Percentiles rank a stretch among this genome's conserved stretches.
Evolutionary conservation across 2,797 vertebrate species (phyloP).

Genomic region (Gymnothorax javanicus): DNA sequence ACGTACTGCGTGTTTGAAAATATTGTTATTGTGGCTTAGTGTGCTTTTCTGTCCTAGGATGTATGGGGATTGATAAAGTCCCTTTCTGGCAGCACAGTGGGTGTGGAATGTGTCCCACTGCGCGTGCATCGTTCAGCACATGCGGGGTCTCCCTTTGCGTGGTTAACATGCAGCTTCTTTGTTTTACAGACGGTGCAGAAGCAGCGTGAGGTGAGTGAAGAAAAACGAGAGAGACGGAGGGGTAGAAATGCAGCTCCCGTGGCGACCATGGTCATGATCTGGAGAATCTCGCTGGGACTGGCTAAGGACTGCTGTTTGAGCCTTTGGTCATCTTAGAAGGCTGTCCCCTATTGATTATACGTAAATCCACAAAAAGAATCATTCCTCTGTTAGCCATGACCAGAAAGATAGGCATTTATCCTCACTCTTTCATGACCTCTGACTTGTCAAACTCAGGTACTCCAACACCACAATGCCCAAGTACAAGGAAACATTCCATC

Average conservation of each 20-base stretch:
- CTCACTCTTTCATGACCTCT: conserved; percentile 33
- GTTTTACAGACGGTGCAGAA: not conserved
- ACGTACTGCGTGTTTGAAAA: conserved; percentile 27
- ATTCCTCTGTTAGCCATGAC: not conserved
- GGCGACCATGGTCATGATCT: not conserved
- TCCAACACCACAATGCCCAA: conserved; percentile 36
- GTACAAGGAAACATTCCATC: conserved; percentile 50
- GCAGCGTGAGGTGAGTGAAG: not conserved
- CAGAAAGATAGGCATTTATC: not conserved
- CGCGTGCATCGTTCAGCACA: not conserved
- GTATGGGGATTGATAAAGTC: not conserved
- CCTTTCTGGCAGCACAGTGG: not conserved
- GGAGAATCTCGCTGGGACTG: not conserved
- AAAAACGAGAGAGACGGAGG: not conserved
- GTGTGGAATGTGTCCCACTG: not conserved
- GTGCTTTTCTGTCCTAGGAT: conserved; percentile 18
- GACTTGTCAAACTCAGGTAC: conserved; percentile 38
- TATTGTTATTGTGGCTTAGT: not conserved
- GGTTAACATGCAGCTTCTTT: not conserved
- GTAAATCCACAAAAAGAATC: not conserved
- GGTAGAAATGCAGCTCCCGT: not conserved
- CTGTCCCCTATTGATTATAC: not conserved
- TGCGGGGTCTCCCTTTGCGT: not conserved
- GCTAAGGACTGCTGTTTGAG: not conserved
- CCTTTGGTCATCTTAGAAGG: not conserved